Percentiles rank a stretch among this genome's conserved stretches.
phyloP scores from a whole-genome alignment of 2,113 vertebrate species.

The Etheostoma cragini region DNA sequence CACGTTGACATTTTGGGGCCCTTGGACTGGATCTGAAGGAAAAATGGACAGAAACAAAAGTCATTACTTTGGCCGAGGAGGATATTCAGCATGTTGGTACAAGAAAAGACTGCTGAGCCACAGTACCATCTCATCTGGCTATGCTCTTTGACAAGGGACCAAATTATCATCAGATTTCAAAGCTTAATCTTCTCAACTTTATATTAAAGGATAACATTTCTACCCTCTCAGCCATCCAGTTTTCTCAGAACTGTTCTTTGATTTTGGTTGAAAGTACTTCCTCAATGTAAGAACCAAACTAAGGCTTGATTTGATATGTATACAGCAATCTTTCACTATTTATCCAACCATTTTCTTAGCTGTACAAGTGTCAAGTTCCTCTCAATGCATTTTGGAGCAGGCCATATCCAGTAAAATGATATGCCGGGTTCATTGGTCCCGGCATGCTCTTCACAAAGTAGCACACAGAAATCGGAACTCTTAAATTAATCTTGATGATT shows the following conservation, averaged over 20 bases:
- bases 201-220: neutral
- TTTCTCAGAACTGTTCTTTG: neutral
- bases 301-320: neutral
- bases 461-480: no score
- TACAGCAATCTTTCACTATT: no score
- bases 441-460: no score
- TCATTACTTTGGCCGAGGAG: neutral
- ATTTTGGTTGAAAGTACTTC: neutral
- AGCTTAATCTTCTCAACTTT: conserved; percentile 3
- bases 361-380: neutral
- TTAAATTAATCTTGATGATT: no score
- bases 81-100: neutral
- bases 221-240: neutral
- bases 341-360: neutral
- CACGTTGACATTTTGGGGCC: conserved; percentile 94
- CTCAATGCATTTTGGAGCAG: no score
- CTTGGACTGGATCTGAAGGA: conserved; percentile 92
- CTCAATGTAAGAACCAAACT: neutral
- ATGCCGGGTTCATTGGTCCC: no score
- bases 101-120: neutral
- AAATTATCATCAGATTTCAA: neutral
- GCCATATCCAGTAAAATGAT: no score
- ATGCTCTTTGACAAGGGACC: neutral
- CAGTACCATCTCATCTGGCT: neutral
- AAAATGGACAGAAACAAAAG: neutral